Percentiles rank a stretch among this genome's conserved stretches.
phyloP scores from a whole-genome alignment of 2,113 vertebrate species.

The Rhinoderma darwinii region DNA sequence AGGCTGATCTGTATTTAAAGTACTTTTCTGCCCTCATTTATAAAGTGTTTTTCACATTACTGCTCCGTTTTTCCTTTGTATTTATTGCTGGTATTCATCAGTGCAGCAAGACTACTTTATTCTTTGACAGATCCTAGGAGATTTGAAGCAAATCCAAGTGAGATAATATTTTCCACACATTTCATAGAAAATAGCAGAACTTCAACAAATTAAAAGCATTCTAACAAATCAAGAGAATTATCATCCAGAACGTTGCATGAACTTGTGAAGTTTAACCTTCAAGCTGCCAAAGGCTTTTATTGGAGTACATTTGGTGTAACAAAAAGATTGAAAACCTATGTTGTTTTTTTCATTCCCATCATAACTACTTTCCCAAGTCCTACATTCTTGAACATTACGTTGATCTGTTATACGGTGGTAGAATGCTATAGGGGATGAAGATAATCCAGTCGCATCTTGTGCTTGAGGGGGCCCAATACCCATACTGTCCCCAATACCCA shows the following conservation, averaged over 20 bases:
- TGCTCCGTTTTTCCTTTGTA: constrained; percentile 21
- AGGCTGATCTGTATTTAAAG: neutral
- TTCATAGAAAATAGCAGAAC: constrained; percentile 20
- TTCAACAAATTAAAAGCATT: neutral
- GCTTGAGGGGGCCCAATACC: no score
- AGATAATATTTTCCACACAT: constrained; percentile 37
- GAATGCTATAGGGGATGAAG: no score
- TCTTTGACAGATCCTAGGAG: constrained; percentile 11
- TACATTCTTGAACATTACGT: no score
- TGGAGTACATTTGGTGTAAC: no score
- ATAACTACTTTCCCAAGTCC: no score
- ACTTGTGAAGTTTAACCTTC: neutral
- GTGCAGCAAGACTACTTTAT: constrained; percentile 7
- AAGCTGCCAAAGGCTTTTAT: neutral
- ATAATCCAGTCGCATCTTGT: no score
- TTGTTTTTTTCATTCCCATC: no score
- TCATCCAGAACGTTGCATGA: neutral
- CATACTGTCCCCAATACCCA: no score
- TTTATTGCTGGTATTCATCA: constrained; percentile 22
- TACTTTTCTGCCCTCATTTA: neutral
- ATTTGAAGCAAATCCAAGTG: constrained; percentile 45
- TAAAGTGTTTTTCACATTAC: neutral
- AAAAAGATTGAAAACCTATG: no score
- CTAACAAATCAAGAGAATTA: neutral
- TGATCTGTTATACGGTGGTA: no score